A percentile compares a stretch with the other conserved stretches of the same genome.
Conservation (phyloP, 2,113 vertebrate genomes). For the Thunnus maccoyii region DNA sequence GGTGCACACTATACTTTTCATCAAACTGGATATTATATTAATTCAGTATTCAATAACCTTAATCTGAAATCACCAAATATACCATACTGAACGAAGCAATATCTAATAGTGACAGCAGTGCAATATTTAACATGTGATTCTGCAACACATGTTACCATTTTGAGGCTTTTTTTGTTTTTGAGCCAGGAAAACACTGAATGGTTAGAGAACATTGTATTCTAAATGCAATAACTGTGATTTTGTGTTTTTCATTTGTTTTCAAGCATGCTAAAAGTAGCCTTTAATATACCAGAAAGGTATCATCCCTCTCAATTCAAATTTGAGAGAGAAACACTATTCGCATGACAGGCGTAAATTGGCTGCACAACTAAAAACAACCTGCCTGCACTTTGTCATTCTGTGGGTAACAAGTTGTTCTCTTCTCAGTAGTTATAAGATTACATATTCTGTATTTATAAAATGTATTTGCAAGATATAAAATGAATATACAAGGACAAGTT, state of each 20-base stretch:
- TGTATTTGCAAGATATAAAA: not conserved
- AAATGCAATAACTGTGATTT: not conserved
- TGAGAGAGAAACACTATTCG: not conserved
- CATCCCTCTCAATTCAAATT: not conserved
- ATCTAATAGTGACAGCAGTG: not conserved
- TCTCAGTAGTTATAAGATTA: not conserved
- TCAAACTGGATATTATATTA: not conserved
- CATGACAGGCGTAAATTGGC: conserved; percentile 16
- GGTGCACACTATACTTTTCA: not conserved
- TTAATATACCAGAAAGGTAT: conserved; percentile 6
- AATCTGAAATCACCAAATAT: no score
- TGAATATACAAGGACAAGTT: not conserved
- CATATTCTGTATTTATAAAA: not conserved
- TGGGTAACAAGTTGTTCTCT: not conserved
- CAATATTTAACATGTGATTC: no score
- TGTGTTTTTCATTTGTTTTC: conserved; percentile 17
- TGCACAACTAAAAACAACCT: conserved; percentile 12
- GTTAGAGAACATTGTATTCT: not conserved
- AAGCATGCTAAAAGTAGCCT: not conserved
- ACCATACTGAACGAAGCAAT: not conserved
- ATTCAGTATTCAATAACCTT: not conserved
- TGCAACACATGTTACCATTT: no score
- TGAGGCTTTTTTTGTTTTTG: no score
- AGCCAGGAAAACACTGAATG: not conserved
- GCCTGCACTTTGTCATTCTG: not conserved